Percentiles rank a stretch among this genome's conserved stretches.
Conservation (phyloP, 2,888 invertebrate species). For the Rhimphoctona megacephalus region DNA sequence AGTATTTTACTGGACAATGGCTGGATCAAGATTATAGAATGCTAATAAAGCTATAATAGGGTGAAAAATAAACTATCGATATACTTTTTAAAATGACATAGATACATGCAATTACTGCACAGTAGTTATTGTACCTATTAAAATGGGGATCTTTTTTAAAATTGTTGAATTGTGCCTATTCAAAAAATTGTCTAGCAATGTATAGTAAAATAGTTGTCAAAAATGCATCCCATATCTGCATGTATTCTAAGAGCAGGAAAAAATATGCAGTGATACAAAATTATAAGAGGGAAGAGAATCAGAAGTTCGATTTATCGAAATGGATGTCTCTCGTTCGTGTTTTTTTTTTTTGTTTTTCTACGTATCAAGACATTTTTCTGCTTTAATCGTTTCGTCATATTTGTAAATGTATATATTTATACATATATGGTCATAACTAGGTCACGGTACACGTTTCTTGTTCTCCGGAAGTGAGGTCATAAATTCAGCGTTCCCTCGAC, state of each 20-base stretch:
- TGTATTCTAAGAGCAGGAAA: neutral
- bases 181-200: neutral
- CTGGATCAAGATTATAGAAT: slow-evolving; percentile 18
- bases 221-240: neutral
- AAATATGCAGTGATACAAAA: neutral
- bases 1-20: neutral
- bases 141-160: neutral
- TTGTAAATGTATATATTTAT: slow-evolving; percentile 25
- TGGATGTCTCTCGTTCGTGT: slow-evolving; percentile 34
- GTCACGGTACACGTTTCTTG: slow-evolving; percentile 49
- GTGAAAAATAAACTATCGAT: neutral
- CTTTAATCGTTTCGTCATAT: slow-evolving; percentile 41
- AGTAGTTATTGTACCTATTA: too few species aligned
- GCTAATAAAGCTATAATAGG: neutral
- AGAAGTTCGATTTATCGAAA: neutral
- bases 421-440: slow-evolving; percentile 53
- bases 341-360: neutral
- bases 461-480: slow-evolving; percentile 53
- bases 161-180: neutral
- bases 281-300: neutral
- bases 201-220: neutral
- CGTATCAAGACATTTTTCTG: neutral
- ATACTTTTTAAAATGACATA: neutral
- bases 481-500: slow-evolving; percentile 50
- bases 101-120: neutral